These are phyloP conservation scores for Columbina picui DNA, from an alignment of 2,113 vertebrate species.

Conservation along the genomic window DNA sequence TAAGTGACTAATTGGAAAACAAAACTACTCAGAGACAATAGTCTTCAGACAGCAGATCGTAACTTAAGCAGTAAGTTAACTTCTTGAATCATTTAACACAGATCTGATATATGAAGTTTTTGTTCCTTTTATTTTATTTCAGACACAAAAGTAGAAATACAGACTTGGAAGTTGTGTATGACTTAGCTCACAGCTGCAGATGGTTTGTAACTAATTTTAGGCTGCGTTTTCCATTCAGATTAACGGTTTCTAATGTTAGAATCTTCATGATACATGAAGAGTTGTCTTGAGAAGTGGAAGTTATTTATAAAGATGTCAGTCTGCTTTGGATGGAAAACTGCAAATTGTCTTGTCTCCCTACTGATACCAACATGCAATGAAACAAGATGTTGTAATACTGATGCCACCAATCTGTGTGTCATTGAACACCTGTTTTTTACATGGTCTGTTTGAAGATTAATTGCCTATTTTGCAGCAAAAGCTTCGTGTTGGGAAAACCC, in stretches of 20 bases:
- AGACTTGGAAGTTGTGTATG: neutral
- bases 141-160: neutral
- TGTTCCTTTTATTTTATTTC: neutral
- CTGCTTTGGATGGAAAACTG: neutral
- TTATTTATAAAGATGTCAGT: neutral
- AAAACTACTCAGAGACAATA: neutral
- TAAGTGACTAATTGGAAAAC: neutral
- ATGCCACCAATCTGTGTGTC: neutral
- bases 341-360: slow-evolving; percentile 14
- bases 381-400: neutral
- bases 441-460: slow-evolving; percentile 54
- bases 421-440: slow-evolving; percentile 12
- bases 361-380: neutral
- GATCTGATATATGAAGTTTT: neutral
- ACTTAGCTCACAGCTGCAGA: slow-evolving; percentile 3
- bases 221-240: slow-evolving; percentile 3
- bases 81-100: neutral
- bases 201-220: slow-evolving; percentile 22
- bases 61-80: neutral
- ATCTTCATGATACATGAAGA: neutral
- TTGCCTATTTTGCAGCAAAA: neutral
- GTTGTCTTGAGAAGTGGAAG: neutral
- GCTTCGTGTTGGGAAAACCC: neutral
- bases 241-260: slow-evolving; percentile 35
- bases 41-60: neutral